phyloP scores from a whole-genome alignment of 2,113 vertebrate species.

The Rissa tridactyla region DNA sequence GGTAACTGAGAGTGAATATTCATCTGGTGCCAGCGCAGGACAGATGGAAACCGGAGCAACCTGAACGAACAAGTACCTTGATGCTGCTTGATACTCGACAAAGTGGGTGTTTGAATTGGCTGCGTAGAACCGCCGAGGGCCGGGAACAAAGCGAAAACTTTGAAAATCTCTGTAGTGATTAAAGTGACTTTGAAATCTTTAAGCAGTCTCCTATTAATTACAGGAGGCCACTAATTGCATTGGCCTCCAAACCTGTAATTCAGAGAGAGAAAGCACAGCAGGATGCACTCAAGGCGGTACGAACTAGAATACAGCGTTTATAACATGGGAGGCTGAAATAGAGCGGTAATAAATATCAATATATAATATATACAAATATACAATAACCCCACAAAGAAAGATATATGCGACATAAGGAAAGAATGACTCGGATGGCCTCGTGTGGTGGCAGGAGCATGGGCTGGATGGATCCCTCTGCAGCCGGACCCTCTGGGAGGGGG shows the following conservation, averaged over 20 bases:
- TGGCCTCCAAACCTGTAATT: neutral
- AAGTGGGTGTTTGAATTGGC: neutral
- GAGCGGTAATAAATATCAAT: neutral
- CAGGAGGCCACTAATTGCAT: neutral
- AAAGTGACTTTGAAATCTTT: neutral
- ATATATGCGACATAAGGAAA: fast-evolving
- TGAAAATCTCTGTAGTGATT: neutral
- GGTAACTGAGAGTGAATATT: neutral
- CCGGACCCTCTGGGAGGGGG: neutral
- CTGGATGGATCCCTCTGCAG: neutral
- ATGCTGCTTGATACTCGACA: fast-evolving
- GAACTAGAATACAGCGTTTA: fast-evolving
- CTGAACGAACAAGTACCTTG: fast-evolving
- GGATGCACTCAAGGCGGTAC: fast-evolving
- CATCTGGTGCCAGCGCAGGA: neutral
- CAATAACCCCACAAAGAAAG: no score
- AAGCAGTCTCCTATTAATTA: neutral
- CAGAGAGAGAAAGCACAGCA: neutral
- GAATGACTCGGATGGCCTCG: fast-evolving
- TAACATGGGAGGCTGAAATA: neutral
- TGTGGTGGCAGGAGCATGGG: fast-evolving
- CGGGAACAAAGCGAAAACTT: neutral
- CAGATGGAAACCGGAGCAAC: neutral
- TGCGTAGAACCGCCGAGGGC: neutral
- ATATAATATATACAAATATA: no score